Conservation (phyloP, 2,113 vertebrate genomes). For the Ibidorhyncha struthersii region DNA sequence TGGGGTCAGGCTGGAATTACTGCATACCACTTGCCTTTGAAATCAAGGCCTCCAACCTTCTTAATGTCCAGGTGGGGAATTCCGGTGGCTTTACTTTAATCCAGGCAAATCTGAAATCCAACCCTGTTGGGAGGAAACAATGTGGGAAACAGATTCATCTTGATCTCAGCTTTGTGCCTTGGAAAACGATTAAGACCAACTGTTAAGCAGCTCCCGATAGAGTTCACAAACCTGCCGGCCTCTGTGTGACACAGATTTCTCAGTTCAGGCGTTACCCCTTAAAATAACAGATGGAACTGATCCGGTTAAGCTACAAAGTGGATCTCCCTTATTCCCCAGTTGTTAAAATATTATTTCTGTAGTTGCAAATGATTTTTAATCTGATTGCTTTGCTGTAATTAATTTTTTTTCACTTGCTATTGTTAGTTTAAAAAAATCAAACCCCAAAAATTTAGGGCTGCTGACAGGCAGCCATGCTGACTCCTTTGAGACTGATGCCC, state of each 20-base stretch:
- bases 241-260: constrained; percentile 58
- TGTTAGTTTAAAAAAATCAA: background rate
- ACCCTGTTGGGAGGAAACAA: constrained; percentile 74
- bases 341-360: constrained; percentile 41
- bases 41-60: constrained; percentile 64
- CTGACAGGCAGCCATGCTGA: background rate
- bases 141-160: constrained; percentile 75
- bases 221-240: constrained; percentile 66
- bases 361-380: constrained; percentile 8
- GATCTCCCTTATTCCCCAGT: background rate
- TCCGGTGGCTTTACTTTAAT: constrained; percentile 74
- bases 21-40: constrained; percentile 68
- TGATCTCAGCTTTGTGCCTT: constrained; percentile 72
- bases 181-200: constrained; percentile 74
- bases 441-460: background rate
- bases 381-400: background rate
- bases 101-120: constrained; percentile 74
- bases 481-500: background rate
- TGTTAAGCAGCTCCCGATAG: constrained; percentile 59
- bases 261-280: constrained; percentile 50
- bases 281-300: constrained; percentile 63
- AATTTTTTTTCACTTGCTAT: background rate
- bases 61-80: constrained; percentile 76
- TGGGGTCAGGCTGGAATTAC: constrained; percentile 55
- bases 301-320: background rate